Evolutionary conservation across 2,113 vertebrate species (phyloP).

Genomic region (Pterocles gutturalis): DNA sequence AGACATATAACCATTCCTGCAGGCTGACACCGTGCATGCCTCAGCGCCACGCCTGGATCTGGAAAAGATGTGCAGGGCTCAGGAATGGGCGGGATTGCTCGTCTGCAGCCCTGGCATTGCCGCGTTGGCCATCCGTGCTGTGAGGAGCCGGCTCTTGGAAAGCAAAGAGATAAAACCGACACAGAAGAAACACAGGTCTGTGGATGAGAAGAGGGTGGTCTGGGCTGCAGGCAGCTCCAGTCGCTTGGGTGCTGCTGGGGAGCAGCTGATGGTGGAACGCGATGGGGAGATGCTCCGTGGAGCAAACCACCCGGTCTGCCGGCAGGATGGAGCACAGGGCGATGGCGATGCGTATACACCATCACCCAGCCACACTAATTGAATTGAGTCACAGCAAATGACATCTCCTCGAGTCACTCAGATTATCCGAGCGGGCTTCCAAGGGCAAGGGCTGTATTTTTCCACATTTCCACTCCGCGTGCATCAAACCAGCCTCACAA

Average conservation of each 20-base stretch:
- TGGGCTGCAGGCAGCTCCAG: neutral
- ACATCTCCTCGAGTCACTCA: neutral
- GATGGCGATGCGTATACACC: rapidly evolving
- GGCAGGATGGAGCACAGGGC: neutral
- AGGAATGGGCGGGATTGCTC: neutral
- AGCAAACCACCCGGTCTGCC: neutral
- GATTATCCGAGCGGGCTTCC: rapidly evolving
- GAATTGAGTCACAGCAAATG: neutral
- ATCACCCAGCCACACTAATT: neutral
- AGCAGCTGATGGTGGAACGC: neutral
- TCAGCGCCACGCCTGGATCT: rapidly evolving
- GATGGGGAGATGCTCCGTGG: rapidly evolving
- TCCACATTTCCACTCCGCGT: neutral
- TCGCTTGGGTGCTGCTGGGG: neutral
- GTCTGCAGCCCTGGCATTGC: neutral
- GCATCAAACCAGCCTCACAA: neutral
- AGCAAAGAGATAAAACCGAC: neutral
- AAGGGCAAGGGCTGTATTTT: neutral
- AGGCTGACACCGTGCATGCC: neutral
- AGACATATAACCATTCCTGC: rapidly evolving
- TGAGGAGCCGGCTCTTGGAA: neutral
- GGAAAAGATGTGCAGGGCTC: neutral
- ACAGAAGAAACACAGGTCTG: neutral
- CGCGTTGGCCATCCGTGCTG: rapidly evolving
- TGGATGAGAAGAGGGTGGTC: neutral